A percentile compares a stretch with the other conserved stretches of the same genome.
These are phyloP conservation scores for Amblyraja radiata DNA, from an alignment of 2,797 vertebrate genomes.

Conservation along the genomic window DNA sequence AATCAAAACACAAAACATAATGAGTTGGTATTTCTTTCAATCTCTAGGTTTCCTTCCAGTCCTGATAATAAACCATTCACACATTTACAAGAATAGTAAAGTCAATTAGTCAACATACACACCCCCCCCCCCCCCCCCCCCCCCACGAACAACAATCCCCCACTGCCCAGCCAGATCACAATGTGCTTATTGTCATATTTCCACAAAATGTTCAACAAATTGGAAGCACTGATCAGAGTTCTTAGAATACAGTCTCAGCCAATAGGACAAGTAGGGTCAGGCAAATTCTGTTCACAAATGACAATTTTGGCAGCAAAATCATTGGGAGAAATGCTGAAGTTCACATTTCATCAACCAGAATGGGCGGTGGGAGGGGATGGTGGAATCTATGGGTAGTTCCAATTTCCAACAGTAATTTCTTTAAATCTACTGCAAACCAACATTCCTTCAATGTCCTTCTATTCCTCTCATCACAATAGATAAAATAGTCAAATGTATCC, in stretches of 20 bases:
- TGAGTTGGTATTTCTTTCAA: too few relatives aligned
- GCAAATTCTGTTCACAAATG: neutral
- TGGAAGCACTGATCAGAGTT: neutral
- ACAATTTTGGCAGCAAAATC: neutral
- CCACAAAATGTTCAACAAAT: neutral
- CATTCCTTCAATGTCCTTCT: neutral
- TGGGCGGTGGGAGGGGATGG: neutral
- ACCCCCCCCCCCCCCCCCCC: too few relatives aligned
- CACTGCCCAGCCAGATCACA: neutral
- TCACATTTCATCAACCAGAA: neutral
- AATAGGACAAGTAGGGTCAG: too few relatives aligned
- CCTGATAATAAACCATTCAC: neutral
- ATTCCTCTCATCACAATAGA: neutral
- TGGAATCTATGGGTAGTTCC: too few relatives aligned
- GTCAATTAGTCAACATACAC: neutral
- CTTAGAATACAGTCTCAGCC: neutral
- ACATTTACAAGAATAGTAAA: neutral
- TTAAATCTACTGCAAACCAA: neutral
- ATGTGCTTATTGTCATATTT: neutral
- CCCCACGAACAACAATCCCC: neutral
- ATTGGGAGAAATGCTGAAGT: neutral
- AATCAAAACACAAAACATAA: too few relatives aligned
- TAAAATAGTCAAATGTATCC: neutral
- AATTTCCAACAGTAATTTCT: neutral
- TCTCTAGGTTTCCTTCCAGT: neutral